A percentile compares a stretch with the other conserved stretches of the same genome.
These are phyloP conservation scores for Odontomachus brunneus DNA, from an alignment of 1,140 invertebrate genomes.

Conservation along the genomic window DNA sequence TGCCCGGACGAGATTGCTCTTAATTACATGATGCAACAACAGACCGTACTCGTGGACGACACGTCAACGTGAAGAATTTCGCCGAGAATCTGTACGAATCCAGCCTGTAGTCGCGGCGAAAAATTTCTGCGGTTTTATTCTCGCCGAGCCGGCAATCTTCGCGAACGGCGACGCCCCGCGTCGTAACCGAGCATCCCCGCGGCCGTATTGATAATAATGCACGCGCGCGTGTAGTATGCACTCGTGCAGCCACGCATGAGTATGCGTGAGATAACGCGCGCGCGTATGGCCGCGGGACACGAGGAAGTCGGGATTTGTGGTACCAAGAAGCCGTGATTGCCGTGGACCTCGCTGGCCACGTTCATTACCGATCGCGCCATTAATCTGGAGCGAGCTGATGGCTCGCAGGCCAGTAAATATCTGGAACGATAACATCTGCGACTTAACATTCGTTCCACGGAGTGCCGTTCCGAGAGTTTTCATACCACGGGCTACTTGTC, in stretches of 20 bases:
- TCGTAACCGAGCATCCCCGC: constrained; percentile 28
- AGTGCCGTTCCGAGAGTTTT: constrained; percentile 58
- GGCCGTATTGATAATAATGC: constrained; percentile 73
- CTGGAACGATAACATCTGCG: constrained; percentile 78
- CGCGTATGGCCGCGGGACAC: constrained; percentile 50
- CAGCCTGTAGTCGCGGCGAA: constrained; percentile 15
- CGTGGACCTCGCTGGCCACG: constrained; percentile 73
- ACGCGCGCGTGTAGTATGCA: constrained; percentile 45
- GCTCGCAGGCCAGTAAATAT: constrained; percentile 79
- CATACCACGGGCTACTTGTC: constrained; percentile 66
- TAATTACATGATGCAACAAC: too few relatives aligned
- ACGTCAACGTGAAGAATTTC: constrained; percentile 1
- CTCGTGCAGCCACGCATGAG: constrained; percentile 12
- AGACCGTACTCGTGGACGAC: neutral
- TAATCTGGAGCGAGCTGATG: constrained; percentile 79
- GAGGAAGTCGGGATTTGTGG: constrained; percentile 76
- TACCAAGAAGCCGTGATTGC: constrained; percentile 78
- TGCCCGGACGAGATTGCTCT: too few relatives aligned
- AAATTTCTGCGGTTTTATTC: constrained; percentile 49
- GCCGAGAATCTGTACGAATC: neutral
- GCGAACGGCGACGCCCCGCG: constrained; percentile 65
- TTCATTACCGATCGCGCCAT: constrained; percentile 83
- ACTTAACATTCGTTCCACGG: constrained; percentile 74
- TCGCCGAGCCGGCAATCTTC: constrained; percentile 34
- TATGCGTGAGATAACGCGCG: constrained; percentile 63